These are phyloP conservation scores for Perca fluviatilis DNA, from an alignment of 2,113 vertebrate species.

Conservation along the genomic window DNA sequence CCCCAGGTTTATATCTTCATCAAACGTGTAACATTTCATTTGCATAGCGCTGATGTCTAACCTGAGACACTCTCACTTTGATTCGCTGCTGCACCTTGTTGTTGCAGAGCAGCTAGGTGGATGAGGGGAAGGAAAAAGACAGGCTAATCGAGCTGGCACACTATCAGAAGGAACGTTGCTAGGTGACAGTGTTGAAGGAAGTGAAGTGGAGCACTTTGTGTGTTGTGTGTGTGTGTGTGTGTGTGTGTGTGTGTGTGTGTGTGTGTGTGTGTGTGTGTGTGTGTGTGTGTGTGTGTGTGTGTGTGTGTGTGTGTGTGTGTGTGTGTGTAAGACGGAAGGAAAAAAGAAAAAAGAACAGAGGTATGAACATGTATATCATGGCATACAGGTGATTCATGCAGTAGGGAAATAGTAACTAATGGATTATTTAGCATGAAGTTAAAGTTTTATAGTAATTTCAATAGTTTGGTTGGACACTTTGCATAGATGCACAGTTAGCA, in stretches of 20 bases:
- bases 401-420: background rate
- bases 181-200: slow-evolving; percentile 82
- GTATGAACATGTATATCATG: background rate
- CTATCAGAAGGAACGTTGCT: slow-evolving; percentile 80
- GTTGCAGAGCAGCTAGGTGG: slow-evolving; percentile 71
- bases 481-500: background rate
- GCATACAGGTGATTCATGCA: background rate
- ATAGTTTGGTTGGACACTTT: background rate
- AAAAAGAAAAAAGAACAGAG: slow-evolving; percentile 7
- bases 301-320: background rate
- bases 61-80: slow-evolving; percentile 49
- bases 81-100: slow-evolving; percentile 67
- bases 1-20: slow-evolving; percentile 31
- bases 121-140: slow-evolving; percentile 62
- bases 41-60: slow-evolving; percentile 55
- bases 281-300: slow-evolving; percentile 18
- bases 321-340: background rate
- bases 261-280: slow-evolving; percentile 20
- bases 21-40: slow-evolving; percentile 51
- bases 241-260: slow-evolving; percentile 9
- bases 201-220: slow-evolving; percentile 72
- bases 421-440: background rate
- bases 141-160: slow-evolving; percentile 67
- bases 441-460: background rate
- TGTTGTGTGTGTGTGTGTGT: slow-evolving; percentile 18